Conservation (phyloP, 2,888 invertebrate genomes). For the Hyles lineata region DNA sequence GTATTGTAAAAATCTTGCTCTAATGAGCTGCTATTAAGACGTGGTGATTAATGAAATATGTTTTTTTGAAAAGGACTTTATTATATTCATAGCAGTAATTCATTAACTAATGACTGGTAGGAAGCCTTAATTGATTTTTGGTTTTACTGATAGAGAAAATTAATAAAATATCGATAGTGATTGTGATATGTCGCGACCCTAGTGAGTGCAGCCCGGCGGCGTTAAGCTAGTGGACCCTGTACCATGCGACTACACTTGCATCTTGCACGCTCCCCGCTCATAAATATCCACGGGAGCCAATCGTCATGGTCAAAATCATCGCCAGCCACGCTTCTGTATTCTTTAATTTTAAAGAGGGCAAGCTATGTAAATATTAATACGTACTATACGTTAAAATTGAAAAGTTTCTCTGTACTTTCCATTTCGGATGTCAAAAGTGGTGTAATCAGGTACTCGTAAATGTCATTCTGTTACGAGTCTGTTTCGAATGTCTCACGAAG, state of each 20-base stretch:
- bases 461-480: too few relatives aligned
- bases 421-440: too few relatives aligned
- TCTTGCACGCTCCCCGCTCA: background rate
- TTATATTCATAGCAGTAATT: background rate
- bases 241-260: constrained; percentile 18
- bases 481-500: too few relatives aligned
- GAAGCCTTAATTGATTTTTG: background rate
- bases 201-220: background rate
- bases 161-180: constrained; percentile 7
- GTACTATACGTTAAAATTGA: too few relatives aligned
- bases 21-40: background rate
- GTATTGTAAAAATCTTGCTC: background rate
- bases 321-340: background rate
- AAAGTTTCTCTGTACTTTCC: too few relatives aligned
- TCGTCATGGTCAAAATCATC: background rate
- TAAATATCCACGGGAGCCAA: background rate
- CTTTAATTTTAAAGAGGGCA: background rate
- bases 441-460: too few relatives aligned
- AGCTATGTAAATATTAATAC: too few relatives aligned
- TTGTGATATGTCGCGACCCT: background rate
- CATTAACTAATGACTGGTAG: background rate
- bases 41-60: background rate
- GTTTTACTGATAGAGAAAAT: background rate
- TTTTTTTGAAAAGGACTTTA: background rate
- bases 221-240: background rate